Evolutionary conservation across 2,797 vertebrate genomes (phyloP).

Genomic region (Echiichthys vipera): DNA sequence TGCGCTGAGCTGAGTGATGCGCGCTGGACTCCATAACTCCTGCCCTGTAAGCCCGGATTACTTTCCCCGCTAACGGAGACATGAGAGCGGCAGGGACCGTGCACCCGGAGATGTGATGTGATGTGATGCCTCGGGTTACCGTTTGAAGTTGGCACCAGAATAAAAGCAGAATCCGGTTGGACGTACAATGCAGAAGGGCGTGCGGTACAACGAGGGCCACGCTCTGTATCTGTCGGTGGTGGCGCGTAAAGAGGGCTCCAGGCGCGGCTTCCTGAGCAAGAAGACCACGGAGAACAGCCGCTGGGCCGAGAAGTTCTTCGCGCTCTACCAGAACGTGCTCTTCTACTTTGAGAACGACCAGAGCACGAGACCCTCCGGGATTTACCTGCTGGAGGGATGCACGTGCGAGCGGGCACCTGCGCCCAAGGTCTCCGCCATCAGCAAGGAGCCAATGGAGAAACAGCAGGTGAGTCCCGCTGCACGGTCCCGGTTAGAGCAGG

Average conservation of each 20-base stretch:
- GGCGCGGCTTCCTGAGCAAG: conserved; percentile 91
- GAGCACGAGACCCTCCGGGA: conserved; percentile 90
- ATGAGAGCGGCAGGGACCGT: background rate
- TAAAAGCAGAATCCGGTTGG: background rate
- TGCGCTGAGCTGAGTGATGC: conserved; percentile 3
- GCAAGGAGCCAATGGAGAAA: conserved; percentile 89
- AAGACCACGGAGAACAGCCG: conserved; percentile 92
- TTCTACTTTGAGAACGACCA: conserved; percentile 96
- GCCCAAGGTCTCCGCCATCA: conserved; percentile 85
- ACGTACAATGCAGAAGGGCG: conserved; percentile 92
- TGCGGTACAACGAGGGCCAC: conserved; percentile 95
- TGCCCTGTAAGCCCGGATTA: conserved; percentile 72
- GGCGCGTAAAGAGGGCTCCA: conserved; percentile 91
- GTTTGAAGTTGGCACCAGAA: conserved; percentile 29
- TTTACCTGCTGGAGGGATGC: conserved; percentile 94
- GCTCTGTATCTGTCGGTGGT: conserved; percentile 90
- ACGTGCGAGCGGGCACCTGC: conserved; percentile 90
- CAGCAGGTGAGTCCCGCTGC: conserved; percentile 75
- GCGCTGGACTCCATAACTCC: conserved; percentile 35
- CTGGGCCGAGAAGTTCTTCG: conserved; percentile 94
- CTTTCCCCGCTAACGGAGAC: conserved; percentile 21
- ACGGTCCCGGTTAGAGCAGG: too few relatives aligned
- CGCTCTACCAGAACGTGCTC: conserved; percentile 93
- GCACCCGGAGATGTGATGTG: background rate
- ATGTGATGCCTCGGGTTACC: conserved; percentile 32